Conservation (phyloP, 2,888 invertebrate genomes). For the Hipparchia semele region DNA sequence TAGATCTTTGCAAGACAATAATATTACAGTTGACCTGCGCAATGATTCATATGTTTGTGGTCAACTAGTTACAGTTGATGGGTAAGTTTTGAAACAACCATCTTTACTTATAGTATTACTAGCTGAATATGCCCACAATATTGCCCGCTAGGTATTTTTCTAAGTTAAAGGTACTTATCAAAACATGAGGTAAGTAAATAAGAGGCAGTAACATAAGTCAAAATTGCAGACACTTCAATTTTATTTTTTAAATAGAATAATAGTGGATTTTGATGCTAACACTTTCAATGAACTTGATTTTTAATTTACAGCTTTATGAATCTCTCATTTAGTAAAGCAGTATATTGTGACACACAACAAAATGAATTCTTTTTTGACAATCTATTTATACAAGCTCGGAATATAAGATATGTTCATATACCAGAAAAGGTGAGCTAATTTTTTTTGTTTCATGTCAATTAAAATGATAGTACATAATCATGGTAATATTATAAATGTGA, state of each 20-base stretch:
- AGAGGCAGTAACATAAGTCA: too few species aligned
- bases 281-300: background rate
- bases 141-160: too few species aligned
- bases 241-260: too few species aligned
- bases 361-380: constrained; percentile 83
- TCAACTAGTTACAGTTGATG: constrained; percentile 84
- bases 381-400: constrained; percentile 85
- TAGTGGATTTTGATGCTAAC: too few species aligned
- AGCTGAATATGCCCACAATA: background rate
- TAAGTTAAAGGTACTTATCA: too few species aligned
- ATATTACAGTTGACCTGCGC: constrained; percentile 85
- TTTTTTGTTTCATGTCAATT: too few species aligned
- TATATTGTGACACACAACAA: constrained; percentile 85
- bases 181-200: too few species aligned
- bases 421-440: constrained; percentile 77
- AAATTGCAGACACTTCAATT: too few species aligned
- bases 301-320: constrained; percentile 85
- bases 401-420: constrained; percentile 87
- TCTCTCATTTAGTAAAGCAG: constrained; percentile 83
- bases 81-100: constrained; percentile 67
- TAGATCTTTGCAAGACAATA: constrained; percentile 83
- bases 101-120: background rate
- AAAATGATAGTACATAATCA: too few species aligned
- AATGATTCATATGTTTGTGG: constrained; percentile 86
- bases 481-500: too few species aligned